Conservation (phyloP, 2,888 invertebrate species). For the Diabrotica balteata region DNA sequence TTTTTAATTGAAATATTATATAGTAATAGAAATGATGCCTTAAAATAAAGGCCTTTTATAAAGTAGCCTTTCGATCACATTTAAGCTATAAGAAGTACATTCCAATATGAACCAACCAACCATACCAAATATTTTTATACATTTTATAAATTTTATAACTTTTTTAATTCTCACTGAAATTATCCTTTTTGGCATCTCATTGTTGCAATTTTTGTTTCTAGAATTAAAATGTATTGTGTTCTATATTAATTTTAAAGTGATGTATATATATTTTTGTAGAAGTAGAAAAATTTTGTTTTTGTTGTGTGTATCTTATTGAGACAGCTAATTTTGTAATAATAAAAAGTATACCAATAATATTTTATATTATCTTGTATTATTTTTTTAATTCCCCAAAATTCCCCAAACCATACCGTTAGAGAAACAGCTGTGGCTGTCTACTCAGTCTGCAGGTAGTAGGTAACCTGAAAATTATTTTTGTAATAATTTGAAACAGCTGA, state of each 20-base stretch:
- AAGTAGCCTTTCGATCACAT: background rate
- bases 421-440: too few relatives aligned
- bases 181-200: background rate
- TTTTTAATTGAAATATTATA: background rate
- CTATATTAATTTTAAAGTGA: slow-evolving; percentile 12
- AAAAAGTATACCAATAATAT: slow-evolving; percentile 1
- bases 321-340: slow-evolving; percentile 15
- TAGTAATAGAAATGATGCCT: background rate
- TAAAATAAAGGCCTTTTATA: background rate
- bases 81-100: background rate
- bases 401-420: too few relatives aligned
- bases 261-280: slow-evolving; percentile 25
- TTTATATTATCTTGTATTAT: background rate
- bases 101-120: background rate
- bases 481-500: too few relatives aligned
- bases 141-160: background rate
- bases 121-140: slow-evolving; percentile 18
- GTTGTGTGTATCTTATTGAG: slow-evolving; percentile 9
- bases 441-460: too few relatives aligned
- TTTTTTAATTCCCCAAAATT: too few relatives aligned
- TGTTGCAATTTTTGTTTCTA: slow-evolving; percentile 8
- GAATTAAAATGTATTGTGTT: slow-evolving; percentile 18
- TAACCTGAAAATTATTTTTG: too few relatives aligned
- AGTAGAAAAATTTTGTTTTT: slow-evolving; percentile 15
- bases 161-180: too few relatives aligned